Percentiles rank a stretch among this genome's conserved stretches.
Conservation (phyloP, 2,113 vertebrate genomes). For the Chunga burmeisteri region DNA sequence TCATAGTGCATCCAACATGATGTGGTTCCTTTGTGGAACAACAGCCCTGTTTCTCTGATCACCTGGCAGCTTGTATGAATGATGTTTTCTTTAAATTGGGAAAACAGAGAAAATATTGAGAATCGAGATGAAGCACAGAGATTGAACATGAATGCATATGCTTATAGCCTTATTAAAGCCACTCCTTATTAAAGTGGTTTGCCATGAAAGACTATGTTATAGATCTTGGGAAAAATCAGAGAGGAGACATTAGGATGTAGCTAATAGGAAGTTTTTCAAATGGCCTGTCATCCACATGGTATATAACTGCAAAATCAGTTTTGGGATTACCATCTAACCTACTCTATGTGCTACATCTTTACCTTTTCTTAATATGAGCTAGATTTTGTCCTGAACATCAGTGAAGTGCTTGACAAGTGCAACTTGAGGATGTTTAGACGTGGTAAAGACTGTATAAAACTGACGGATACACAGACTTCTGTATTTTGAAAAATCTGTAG, state of each 20-base stretch:
- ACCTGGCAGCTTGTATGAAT: not conserved
- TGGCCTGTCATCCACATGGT: fast-evolving
- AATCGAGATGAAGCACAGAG: not conserved
- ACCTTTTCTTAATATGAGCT: not conserved
- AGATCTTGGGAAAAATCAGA: not conserved
- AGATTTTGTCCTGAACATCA: not conserved
- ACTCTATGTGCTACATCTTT: not conserved
- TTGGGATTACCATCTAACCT: not conserved
- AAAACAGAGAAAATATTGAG: not conserved
- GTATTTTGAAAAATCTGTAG: not conserved
- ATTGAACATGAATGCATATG: fast-evolving
- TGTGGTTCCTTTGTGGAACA: not conserved
- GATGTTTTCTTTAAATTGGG: not conserved
- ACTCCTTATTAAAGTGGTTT: not conserved
- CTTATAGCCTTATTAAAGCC: not conserved
- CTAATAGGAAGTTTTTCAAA: not conserved
- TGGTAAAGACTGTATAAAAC: not conserved
- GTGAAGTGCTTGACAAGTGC: not conserved
- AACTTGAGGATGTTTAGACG: not conserved
- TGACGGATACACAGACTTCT: not conserved
- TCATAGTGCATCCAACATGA: fast-evolving
- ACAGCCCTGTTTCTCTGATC: not conserved
- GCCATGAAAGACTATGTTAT: not conserved
- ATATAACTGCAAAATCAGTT: not conserved
- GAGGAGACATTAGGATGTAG: not conserved